Base-by-base conservation (phyloP, 2,888 invertebrate genomes). In the Phalera bucephala region DNA sequence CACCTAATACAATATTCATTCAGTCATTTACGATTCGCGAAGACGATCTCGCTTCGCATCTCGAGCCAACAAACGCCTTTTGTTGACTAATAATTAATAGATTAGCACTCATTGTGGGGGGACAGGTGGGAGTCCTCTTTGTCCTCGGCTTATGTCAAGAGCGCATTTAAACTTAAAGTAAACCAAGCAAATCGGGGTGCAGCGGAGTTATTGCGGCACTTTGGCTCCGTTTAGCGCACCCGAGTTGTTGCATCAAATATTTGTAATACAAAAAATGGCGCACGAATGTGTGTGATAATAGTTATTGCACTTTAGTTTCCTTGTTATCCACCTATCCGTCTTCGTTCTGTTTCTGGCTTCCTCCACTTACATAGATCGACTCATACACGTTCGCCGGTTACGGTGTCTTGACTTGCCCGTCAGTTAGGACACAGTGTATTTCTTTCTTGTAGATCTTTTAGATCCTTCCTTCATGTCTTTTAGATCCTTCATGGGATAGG, bases 11-110 rank as follows among this genome's bases (percentile, higher is more conserved):
- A n/a, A n/a, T n/a, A n/a, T n/a, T n/a, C n/a, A n/a, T n/a, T n/a
- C n/a, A n/a, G n/a, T n/a, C n/a, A 8, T 10, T 22, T 2, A 12
- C 12, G 7, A 25, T n/a, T 68, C 67, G 69, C 65, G 63, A 60
- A n/a, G n/a, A n/a, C n/a, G n/a, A n/a, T n/a, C n/a, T n/a, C n/a
- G n/a, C n/a, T n/a, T n/a, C n/a, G n/a, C n/a, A n/a, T n/a, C n/a
- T n/a, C n/a, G n/a, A n/a, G 53, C 56, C 49, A 48, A 51, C 56
- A 53, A 53, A 40, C 52, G 63, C 64, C 77, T 75, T 77, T 77
- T 76, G 77, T 75, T 61, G 70, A 60, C 63, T 62, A 67, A 70
- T 78, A 75, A 79, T 79, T 77, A 79, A 80, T 79, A 65, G 73
- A 62, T 42, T 45, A 65, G 71, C 68, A 73, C 65, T 72, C 64